Percentiles rank a stretch among this genome's conserved stretches.
phyloP scores from a whole-genome alignment of 1,140 invertebrate genomes.

The Drosophila trapezifrons region DNA sequence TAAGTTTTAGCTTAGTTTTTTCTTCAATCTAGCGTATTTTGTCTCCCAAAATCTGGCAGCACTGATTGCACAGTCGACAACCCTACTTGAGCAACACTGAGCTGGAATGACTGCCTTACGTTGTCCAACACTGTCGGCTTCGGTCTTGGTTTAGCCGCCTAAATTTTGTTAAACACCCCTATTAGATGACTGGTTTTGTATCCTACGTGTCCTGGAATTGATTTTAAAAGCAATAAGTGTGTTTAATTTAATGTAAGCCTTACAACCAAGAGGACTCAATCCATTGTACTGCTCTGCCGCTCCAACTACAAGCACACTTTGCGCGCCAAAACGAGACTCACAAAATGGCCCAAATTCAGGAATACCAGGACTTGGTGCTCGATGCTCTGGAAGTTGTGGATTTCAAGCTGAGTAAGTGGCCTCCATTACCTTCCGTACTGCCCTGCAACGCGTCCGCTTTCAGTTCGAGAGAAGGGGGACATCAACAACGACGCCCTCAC shows the following conservation, averaged over 20 bases:
- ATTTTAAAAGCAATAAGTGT: not conserved
- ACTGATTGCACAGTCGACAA: constrained; percentile 7
- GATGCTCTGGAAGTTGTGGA: constrained; percentile 91
- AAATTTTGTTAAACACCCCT: constrained; percentile 44
- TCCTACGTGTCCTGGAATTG: constrained; percentile 13
- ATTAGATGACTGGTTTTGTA: constrained; percentile 19
- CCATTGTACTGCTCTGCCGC: not conserved
- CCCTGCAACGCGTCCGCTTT: constrained; percentile 21
- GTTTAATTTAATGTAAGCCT: not conserved
- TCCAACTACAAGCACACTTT: constrained; percentile 55
- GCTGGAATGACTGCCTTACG: not conserved
- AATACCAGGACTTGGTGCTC: constrained; percentile 87
- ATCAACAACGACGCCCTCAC: constrained; percentile 89
- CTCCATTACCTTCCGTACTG: not conserved
- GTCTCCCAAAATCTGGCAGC: too few species aligned
- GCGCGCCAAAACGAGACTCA: constrained; percentile 38
- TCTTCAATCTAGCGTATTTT: too few species aligned
- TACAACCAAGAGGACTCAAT: not conserved
- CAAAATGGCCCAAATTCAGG: constrained; percentile 78
- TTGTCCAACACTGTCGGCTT: constrained; percentile 51
- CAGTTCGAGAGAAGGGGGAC: constrained; percentile 89
- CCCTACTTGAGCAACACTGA: constrained; percentile 17
- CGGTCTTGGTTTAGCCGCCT: constrained; percentile 74
- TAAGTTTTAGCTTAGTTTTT: too few species aligned
- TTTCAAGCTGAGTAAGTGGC: constrained; percentile 89